Conservation (phyloP, 2,797 vertebrate species). For the Tangara arthus region DNA sequence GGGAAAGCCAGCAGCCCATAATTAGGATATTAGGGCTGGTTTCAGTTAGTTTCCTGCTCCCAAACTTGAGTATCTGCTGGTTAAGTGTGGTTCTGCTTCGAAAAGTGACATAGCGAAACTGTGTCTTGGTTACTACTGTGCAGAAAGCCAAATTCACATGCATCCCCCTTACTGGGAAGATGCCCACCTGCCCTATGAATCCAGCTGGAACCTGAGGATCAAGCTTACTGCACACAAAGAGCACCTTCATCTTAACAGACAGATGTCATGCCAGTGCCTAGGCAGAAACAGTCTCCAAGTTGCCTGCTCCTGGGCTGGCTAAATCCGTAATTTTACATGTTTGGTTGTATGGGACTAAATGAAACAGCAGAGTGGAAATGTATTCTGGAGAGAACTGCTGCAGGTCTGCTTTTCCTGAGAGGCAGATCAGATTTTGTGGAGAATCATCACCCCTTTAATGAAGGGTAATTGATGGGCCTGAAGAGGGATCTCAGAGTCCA, state of each 20-base stretch:
- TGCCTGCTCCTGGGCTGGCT: neutral
- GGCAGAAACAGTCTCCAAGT: neutral
- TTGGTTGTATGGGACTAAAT: neutral
- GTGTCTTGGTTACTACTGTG: neutral
- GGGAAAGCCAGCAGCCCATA: neutral
- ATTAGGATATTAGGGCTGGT: neutral
- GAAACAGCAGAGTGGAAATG: neutral
- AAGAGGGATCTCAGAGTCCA: neutral
- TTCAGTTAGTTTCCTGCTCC: neutral
- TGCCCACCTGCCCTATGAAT: neutral
- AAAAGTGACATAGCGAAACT: neutral
- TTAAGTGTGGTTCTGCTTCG: neutral
- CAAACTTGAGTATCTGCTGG: neutral
- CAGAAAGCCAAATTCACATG: neutral
- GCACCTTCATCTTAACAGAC: neutral
- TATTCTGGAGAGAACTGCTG: neutral
- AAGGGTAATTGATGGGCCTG: constrained; percentile 12
- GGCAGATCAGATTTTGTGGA: constrained; percentile 14
- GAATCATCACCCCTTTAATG: constrained; percentile 16
- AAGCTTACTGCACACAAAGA: neutral
- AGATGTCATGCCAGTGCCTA: neutral
- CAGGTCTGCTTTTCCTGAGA: neutral
- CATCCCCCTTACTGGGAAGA: neutral
- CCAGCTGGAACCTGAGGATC: neutral
- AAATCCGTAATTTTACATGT: neutral